Evolutionary conservation across 2,113 vertebrate genomes (phyloP).

Genomic region (Polypterus bichir): DNA sequence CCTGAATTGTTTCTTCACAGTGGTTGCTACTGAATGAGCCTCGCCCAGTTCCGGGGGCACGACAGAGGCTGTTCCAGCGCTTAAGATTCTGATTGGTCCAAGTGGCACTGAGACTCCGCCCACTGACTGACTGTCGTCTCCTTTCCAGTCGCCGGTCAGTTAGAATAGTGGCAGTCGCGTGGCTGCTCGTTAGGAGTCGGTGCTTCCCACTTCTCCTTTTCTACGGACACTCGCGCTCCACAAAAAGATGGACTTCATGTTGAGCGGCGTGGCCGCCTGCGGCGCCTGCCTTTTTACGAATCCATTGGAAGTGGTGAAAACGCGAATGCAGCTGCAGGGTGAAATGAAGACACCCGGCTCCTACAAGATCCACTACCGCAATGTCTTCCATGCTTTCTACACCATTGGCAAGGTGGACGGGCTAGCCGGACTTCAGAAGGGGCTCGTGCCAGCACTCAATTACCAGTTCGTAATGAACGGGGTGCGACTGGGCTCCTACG

Average conservation of each 20-base stretch:
- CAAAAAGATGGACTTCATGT: conserved; percentile 61
- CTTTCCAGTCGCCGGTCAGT: too few species aligned
- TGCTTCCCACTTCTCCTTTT: too few species aligned
- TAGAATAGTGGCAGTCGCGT: too few species aligned
- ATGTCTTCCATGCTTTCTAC: conserved; percentile 75
- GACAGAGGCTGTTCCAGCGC: too few species aligned
- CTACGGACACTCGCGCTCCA: too few species aligned
- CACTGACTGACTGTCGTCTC: too few species aligned
- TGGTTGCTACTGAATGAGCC: too few species aligned
- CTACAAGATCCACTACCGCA: conserved; percentile 64
- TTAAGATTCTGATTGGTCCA: too few species aligned
- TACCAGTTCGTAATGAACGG: conserved; percentile 81
- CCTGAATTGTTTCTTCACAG: too few species aligned
- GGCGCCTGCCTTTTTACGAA: conserved; percentile 74
- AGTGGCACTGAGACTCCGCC: too few species aligned
- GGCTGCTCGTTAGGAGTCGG: too few species aligned
- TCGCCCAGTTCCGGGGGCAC: too few species aligned
- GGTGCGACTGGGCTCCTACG: conserved; percentile 65
- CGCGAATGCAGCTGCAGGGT: conserved; percentile 79
- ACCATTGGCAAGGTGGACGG: conserved; percentile 73
- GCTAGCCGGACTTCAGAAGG: conserved; percentile 60
- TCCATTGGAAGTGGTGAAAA: conserved; percentile 78
- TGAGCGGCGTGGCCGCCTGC: conserved; percentile 65
- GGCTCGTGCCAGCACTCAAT: conserved; percentile 54
- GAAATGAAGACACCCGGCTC: conserved; percentile 56